Evolutionary conservation across 1,140 invertebrate genomes (phyloP).

Genomic region (Archivesica marissinica): DNA sequence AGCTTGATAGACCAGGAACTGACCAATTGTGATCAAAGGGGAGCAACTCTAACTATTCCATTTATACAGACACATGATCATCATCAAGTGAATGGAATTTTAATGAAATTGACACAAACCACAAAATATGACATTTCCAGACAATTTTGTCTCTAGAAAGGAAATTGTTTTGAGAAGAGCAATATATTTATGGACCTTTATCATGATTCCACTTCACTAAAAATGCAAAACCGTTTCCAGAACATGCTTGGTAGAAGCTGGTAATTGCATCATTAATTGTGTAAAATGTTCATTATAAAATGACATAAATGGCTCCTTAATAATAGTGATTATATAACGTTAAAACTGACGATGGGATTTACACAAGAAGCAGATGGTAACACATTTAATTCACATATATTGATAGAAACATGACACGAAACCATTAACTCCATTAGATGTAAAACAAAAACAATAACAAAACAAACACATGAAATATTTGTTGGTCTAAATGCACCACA

Average conservation of each 20-base stretch:
- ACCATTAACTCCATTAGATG: too few relatives aligned
- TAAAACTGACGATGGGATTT: background rate
- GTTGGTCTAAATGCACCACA: too few relatives aligned
- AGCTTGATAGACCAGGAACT: too few relatives aligned
- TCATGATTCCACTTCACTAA: constrained; percentile 6
- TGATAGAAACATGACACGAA: too few relatives aligned
- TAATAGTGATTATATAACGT: background rate
- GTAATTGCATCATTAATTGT: constrained; percentile 21
- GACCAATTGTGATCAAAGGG: constrained; percentile 47
- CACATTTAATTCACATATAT: too few relatives aligned
- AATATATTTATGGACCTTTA: constrained; percentile 15
- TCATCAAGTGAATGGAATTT: background rate
- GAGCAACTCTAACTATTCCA: constrained; percentile 30
- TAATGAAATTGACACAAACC: constrained; percentile 53
- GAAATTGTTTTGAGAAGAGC: constrained; percentile 29
- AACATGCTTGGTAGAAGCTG: background rate
- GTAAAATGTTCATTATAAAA: constrained; percentile 19
- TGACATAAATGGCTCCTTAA: constrained; percentile 4
- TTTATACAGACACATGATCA: background rate
- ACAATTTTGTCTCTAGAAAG: constrained; percentile 37
- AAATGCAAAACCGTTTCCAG: constrained; percentile 10
- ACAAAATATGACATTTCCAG: constrained; percentile 42
- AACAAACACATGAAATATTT: too few relatives aligned
- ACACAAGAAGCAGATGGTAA: too few relatives aligned
- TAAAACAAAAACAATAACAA: too few relatives aligned